Evolutionary conservation across 1,140 invertebrate genomes (phyloP), one percentile per base, ranked within the genome.

Genomic region (Caerostris extrusa): DNA sequence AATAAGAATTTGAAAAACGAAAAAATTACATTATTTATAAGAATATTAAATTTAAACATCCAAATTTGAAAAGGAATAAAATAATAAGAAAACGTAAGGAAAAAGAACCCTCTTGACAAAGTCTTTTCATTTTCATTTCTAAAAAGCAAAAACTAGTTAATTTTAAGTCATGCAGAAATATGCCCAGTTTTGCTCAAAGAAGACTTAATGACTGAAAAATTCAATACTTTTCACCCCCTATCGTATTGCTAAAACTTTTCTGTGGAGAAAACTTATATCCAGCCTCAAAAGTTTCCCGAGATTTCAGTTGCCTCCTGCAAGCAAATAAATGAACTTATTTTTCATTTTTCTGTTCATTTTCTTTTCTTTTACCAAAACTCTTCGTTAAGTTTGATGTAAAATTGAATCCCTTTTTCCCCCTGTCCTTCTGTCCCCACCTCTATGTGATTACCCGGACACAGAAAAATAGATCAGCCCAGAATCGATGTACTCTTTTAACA

Each of bases 401-500:
- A 77, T 77, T 53, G 34, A 8, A 85, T 57, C 19, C 17, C 19
- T 57, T 81, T 19, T 19, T 57, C 34, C 7, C 12, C 81, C 57
- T 85, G 7, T 64, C 17, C 61, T 85, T 85, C 82, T n/a, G 55
- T 57, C 64, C 53, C 5, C 34, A 53, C 56, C 17, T 89, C 64
- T 56, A 64, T 71, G 53, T 89, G 87, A 89, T 89, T 89, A 67
- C 87, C 87, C 58, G 56, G 71, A 55, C 53, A 14, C 64, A 55
- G 61, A 50, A 55, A 89, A 60, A 53, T 57, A 64, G 58, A 55
- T 53, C 12, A 17, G 56, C 64, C 87, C 53, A 6, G 6, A 89
- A 89, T 89, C 87, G 87, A 89, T n/a, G n/a, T 89, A 57, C 56
- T 19, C 50, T n/a, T n/a, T n/a, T 71, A 89, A 89, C 64, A 89